phyloP scores from a whole-genome alignment of 2,113 vertebrate genomes.

The Mus musculus region DNA sequence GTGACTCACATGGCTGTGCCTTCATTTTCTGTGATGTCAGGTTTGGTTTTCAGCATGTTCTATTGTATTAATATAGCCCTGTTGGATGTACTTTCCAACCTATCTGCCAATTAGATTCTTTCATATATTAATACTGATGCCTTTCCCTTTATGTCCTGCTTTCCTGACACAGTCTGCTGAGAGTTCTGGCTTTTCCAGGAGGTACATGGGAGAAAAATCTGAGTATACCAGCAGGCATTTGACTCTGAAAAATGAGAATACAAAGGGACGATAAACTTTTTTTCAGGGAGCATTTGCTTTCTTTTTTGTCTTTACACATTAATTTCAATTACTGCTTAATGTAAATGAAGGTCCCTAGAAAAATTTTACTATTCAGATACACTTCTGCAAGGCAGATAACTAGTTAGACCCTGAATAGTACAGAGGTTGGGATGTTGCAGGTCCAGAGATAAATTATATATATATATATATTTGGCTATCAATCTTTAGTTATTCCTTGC shows the following conservation, averaged over 20 bases:
- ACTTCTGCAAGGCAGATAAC: neutral
- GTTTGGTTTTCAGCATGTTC: neutral
- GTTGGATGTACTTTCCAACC: neutral
- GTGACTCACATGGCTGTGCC: neutral
- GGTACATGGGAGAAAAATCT: neutral
- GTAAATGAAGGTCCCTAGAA: neutral
- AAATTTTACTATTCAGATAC: neutral
- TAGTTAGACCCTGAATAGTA: neutral
- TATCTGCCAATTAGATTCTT: neutral
- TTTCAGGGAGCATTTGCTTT: neutral
- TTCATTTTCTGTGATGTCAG: too few species aligned
- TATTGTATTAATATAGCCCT: neutral
- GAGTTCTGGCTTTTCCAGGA: neutral
- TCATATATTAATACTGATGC: neutral
- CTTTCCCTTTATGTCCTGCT: neutral
- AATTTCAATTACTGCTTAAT: neutral
- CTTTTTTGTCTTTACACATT: neutral
- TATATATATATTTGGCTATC: too few species aligned
- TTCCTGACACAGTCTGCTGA: neutral
- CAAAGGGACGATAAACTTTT: neutral
- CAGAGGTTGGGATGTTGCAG: neutral
- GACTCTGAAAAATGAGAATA: neutral
- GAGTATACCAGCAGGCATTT: neutral
- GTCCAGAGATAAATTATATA: neutral
- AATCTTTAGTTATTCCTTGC: neutral